phyloP scores from a whole-genome alignment of 2,797 vertebrate species.

The Sebastes umbrosus region DNA sequence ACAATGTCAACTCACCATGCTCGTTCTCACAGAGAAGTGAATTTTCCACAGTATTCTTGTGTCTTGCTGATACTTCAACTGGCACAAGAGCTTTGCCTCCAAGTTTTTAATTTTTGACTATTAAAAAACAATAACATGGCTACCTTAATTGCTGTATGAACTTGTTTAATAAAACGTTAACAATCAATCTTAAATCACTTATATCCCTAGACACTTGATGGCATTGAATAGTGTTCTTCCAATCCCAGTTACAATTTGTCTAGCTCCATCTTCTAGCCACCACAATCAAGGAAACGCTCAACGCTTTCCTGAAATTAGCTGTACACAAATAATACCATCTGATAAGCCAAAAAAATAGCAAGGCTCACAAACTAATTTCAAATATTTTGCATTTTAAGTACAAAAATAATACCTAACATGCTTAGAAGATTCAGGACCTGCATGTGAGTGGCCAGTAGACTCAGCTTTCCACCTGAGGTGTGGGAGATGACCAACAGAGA shows the following conservation, averaged over 20 bases:
- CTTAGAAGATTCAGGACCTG: background rate
- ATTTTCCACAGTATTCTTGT: background rate
- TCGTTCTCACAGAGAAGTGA: background rate
- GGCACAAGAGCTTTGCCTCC: background rate
- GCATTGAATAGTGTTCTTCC: background rate
- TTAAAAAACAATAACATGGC: background rate
- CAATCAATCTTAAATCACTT: background rate
- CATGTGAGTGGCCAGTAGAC: background rate
- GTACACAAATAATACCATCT: background rate
- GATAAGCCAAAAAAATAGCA: background rate
- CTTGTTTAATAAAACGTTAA: background rate
- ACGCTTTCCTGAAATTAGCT: background rate
- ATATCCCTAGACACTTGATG: background rate
- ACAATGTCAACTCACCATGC: background rate
- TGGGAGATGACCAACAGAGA: background rate
- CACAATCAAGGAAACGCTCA: background rate
- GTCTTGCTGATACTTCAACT: background rate
- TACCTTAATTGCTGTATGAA: background rate
- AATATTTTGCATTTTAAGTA: background rate
- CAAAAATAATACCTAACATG: conserved; percentile 1
- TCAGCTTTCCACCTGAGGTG: conserved; percentile 4
- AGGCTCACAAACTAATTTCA: background rate
- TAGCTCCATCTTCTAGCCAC: background rate
- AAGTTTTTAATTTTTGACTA: background rate
- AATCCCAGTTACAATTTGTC: background rate